Conservation (phyloP, 1,140 invertebrate species). For the Helicoverpa zea region DNA sequence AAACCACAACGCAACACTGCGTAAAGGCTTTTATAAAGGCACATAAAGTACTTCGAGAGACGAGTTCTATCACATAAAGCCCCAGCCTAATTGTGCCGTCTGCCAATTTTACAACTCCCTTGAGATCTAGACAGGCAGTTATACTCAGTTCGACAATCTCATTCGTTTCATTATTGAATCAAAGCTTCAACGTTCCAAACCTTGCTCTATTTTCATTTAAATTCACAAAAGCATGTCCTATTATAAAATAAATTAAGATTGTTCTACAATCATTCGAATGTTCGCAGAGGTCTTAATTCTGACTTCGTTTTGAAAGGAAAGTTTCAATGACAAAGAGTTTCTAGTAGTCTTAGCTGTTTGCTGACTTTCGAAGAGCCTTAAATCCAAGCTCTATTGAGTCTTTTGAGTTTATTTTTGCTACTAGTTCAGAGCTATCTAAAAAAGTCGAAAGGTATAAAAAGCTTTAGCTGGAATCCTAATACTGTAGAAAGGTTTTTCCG, state of each 20-base stretch:
- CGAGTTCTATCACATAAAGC: too few relatives aligned
- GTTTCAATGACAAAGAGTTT: slow-evolving; percentile 2
- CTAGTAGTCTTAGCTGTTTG: neutral
- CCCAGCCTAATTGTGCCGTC: neutral
- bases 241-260: slow-evolving; percentile 15
- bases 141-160: neutral
- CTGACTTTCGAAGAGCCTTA: neutral
- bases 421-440: neutral
- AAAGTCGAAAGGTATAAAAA: neutral
- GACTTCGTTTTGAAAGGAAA: slow-evolving; percentile 9
- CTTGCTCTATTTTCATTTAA: slow-evolving; percentile 12
- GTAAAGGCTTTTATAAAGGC: too few relatives aligned
- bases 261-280: slow-evolving; percentile 3
- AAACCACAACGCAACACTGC: too few relatives aligned
- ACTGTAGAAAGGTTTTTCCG: neutral
- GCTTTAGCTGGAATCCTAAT: neutral
- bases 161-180: slow-evolving; percentile 15
- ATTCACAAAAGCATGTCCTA: slow-evolving; percentile 14
- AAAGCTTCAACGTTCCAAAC: slow-evolving; percentile 2
- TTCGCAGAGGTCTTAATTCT: neutral
- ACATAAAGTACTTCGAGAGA: too few relatives aligned
- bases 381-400: neutral
- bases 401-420: neutral
- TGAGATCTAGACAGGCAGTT: neutral
- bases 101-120: neutral